Evolutionary conservation across 2,113 vertebrate species (phyloP).

Genomic region (zebrafish (Danio rerio)): GRCz12tu NC_133197.1:3788501-3789000

Average conservation of each 20-base stretch:
- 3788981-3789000: conserved; percentile 35
- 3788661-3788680: not conserved
- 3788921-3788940: conserved; percentile 67
- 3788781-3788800: conserved; percentile 23
- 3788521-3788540: too few relatives aligned
- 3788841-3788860: not conserved
- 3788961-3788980: conserved; percentile 46
- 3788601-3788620: too few relatives aligned
- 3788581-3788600: too few relatives aligned
- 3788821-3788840: not conserved
- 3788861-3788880: conserved; percentile 17
- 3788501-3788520: too few relatives aligned
- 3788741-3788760: conserved; percentile 33
- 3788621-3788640: too few relatives aligned
- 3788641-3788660: too few relatives aligned
- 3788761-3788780: conserved; percentile 27
- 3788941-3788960: conserved; percentile 17
- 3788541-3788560: too few relatives aligned
- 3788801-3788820: conserved; percentile 16
- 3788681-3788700: not conserved
- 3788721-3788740: conserved; percentile 13
- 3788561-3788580: too few relatives aligned
- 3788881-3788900: conserved; percentile 20
- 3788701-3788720: not conserved
- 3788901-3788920: conserved; percentile 60